These are phyloP conservation scores for Crenichthys baileyi DNA, from an alignment of 2,797 vertebrate genomes.

Conservation along the genomic window DNA sequence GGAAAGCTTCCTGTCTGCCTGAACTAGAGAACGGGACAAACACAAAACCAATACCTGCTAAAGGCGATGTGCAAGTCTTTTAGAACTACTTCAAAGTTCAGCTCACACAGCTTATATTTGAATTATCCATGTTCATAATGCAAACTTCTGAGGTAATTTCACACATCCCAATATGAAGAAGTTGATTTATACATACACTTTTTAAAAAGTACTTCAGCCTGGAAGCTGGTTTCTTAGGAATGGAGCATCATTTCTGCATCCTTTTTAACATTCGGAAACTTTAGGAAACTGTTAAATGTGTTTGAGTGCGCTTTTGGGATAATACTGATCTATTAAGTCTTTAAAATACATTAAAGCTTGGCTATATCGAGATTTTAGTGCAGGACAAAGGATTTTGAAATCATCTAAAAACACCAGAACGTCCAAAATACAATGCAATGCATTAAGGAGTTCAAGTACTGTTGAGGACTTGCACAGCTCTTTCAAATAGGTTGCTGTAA, in stretches of 20 bases:
- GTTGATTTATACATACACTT: neutral
- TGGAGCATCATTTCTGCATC: neutral
- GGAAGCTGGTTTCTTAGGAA: neutral
- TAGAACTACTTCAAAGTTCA: neutral
- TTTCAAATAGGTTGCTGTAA: slow-evolving; percentile 1
- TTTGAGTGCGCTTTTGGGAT: neutral
- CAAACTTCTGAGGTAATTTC: neutral
- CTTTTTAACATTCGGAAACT: neutral
- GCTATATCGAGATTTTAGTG: neutral
- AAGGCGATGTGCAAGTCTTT: neutral
- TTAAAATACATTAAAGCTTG: neutral
- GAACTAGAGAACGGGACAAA: neutral
- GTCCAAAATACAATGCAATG: neutral
- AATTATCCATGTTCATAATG: neutral
- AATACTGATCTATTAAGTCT: neutral
- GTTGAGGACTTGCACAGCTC: slow-evolving; percentile 17
- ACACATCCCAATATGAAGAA: neutral
- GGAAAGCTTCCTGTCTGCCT: neutral
- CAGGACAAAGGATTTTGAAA: neutral
- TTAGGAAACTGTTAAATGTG: neutral
- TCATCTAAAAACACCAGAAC: slow-evolving; percentile 26
- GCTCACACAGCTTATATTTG: neutral
- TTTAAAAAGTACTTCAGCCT: neutral
- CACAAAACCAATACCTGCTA: neutral
- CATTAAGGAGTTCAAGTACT: slow-evolving; percentile 18